Percentiles rank a stretch among this genome's conserved stretches.
phyloP scores from a whole-genome alignment of 2,113 vertebrate genomes.

The Grus americana region DNA sequence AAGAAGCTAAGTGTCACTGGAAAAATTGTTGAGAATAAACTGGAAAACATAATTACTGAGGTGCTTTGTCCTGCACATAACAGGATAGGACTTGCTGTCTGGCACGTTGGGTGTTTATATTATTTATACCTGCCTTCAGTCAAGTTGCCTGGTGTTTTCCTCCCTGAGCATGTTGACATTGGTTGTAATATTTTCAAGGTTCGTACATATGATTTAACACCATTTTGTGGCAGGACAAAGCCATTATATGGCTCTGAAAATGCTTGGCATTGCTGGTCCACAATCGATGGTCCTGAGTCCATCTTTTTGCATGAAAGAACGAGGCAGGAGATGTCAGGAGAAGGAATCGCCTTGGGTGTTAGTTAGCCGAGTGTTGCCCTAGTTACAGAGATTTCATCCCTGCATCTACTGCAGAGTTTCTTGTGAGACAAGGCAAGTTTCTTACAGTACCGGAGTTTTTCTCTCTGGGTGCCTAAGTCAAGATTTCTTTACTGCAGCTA shows the following conservation, averaged over 20 bases:
- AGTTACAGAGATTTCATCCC: not conserved
- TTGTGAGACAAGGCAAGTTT: not conserved
- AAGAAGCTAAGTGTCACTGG: not conserved
- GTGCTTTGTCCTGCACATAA: not conserved
- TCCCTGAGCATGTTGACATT: not conserved
- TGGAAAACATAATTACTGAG: not conserved
- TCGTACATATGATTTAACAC: not conserved
- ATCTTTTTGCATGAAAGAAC: not conserved
- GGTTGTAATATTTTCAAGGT: not conserved
- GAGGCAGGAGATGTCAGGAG: not conserved
- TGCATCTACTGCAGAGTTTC: not conserved
- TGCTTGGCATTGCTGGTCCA: not conserved
- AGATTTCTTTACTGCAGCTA: not conserved
- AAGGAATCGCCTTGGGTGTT: not conserved
- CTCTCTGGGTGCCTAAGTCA: not conserved
- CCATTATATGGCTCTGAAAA: not conserved
- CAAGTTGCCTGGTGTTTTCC: not conserved
- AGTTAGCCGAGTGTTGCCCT: not conserved
- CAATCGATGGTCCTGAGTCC: not conserved
- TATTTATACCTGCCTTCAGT: not conserved
- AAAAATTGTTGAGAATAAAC: not conserved
- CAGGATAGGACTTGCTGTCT: not conserved
- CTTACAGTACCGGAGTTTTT: not conserved
- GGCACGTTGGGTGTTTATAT: accelerated
- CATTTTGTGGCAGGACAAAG: not conserved